A percentile compares a stretch with the other conserved stretches of the same genome.
These are phyloP conservation scores for Darevskia nairensis DNA, from an alignment of 2,797 vertebrate genomes.

Conservation along the genomic window DNA sequence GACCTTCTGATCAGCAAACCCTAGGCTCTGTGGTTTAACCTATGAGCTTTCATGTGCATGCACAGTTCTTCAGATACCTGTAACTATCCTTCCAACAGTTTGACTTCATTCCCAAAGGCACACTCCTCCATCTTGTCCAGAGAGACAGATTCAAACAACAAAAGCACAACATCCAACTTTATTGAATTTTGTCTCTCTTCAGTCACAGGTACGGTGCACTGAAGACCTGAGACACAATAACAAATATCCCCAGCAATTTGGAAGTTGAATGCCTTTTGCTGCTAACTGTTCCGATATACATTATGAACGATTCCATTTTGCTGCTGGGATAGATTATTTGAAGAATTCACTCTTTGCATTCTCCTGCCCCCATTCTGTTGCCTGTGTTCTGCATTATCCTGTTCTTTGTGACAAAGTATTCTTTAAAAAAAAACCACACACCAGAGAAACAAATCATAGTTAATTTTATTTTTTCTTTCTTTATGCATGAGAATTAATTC, in stretches of 20 bases:
- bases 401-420: neutral
- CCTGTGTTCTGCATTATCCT: slow-evolving; percentile 27
- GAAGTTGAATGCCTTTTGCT: neutral
- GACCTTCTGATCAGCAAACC: too few relatives aligned
- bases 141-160: too few relatives aligned
- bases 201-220: too few relatives aligned
- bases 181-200: too few relatives aligned
- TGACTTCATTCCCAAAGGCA: too few relatives aligned
- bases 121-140: too few relatives aligned
- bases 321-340: slow-evolving; percentile 13
- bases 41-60: too few relatives aligned
- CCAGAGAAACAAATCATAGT: neutral
- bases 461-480: slow-evolving; percentile 1
- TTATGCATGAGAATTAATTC: slow-evolving; percentile 3
- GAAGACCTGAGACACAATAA: neutral
- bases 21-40: too few relatives aligned
- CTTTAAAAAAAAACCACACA: too few relatives aligned
- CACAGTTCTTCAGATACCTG: too few relatives aligned
- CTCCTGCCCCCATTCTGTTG: neutral
- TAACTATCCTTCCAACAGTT: too few relatives aligned
- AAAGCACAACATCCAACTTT: too few relatives aligned
- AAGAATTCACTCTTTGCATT: slow-evolving; percentile 3
- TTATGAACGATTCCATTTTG: neutral
- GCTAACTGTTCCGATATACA: neutral
- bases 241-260: neutral